Conservation (phyloP, 2,797 vertebrate genomes). For the Manis pentadactyla region DNA sequence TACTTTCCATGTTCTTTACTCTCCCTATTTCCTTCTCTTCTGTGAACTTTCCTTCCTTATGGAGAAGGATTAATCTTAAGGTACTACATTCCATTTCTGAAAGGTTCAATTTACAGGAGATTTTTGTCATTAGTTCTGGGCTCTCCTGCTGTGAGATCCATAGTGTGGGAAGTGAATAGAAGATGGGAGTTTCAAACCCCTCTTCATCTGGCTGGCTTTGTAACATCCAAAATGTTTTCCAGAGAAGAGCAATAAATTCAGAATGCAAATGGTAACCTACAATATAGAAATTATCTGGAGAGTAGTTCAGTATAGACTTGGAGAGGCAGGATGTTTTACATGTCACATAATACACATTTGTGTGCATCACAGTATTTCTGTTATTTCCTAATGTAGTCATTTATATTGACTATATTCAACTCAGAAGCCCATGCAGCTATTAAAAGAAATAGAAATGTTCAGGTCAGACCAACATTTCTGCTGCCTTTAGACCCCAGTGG, state of each 20-base stretch:
- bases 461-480: not conserved
- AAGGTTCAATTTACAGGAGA: not conserved
- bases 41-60: not conserved
- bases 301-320: not conserved
- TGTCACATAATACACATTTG: not conserved
- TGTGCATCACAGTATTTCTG: not conserved
- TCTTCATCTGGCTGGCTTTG: not conserved
- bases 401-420: not conserved
- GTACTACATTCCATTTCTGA: not conserved
- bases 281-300: not conserved
- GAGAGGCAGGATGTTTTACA: not conserved
- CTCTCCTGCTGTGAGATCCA: not conserved
- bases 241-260: not conserved
- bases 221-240: not conserved
- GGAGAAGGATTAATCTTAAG: not conserved
- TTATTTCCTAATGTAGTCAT: not conserved
- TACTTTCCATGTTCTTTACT: not conserved
- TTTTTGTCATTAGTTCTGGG: not conserved
- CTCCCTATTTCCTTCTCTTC: conserved; percentile 6
- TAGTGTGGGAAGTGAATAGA: not conserved
- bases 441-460: not conserved
- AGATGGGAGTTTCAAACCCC: not conserved
- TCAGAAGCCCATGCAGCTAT: not conserved
- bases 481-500: not conserved
- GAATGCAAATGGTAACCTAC: not conserved